Base-by-base conservation (phyloP, 2,113 vertebrate species). In the Zosterops hypoxanthus region DNA sequence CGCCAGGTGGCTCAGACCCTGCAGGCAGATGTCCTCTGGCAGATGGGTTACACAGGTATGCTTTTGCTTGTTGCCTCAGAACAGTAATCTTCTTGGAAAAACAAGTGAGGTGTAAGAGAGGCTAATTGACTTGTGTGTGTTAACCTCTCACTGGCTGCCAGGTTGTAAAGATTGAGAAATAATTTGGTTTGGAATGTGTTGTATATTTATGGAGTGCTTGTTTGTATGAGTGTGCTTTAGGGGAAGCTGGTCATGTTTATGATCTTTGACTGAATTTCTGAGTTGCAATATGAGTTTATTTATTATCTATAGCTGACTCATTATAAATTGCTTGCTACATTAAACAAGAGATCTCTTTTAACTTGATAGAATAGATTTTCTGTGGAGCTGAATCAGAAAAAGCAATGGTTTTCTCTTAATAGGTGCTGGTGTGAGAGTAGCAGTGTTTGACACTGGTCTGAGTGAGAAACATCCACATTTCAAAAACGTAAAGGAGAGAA, bases 391-490 rank as follows among this genome's bases (percentile, higher is more conserved):
- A 68, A 46, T 83, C 20, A 60, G 79, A 59, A 76, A 83, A 92
- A 64, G 2, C 1, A 1, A 3, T 82, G 11, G 1, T 42, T 78
- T 88, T 86, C 36, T 90, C 2, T 47, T 83, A 28, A 77, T 73
- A 99, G 99, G 99, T 79, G 98, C 98, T 94, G 99, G 99, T 29
- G 99, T 99, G 59, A 98, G 98, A 97, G 99, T 99, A 90, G 99
- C 99, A 0, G 99, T 99, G 73, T 99, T 99, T 97, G 99, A 99
- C 94, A 99, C 99, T 52, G 99, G 99, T 60, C 98, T 99, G 60
- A 99, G 99, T 41, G 99, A 99, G 97, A 99, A 99, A 92, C 99
- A 99, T 85, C 99, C 99, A 19, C 99, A 99, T 95, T 99, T 99
- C 97, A 99, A 99, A 97, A 99, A 99, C 23, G 99, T 99, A 50